phyloP scores from a whole-genome alignment of 2,113 vertebrate species.

The Tupaia tana region DNA sequence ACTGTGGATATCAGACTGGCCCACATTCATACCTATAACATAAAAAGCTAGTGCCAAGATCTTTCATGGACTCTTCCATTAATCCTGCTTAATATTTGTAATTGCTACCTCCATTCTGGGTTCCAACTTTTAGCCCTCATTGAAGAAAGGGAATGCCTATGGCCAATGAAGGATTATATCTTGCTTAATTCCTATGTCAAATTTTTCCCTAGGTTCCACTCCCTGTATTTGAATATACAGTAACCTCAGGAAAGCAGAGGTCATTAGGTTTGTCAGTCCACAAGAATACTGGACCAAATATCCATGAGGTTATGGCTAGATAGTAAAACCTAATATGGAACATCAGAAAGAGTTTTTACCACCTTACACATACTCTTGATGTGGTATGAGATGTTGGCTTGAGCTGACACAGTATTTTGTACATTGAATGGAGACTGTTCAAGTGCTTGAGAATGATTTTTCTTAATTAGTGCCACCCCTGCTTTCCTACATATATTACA shows the following conservation, averaged over 20 bases:
- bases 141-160: background rate
- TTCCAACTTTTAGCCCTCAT: background rate
- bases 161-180: background rate
- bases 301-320: background rate
- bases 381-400: background rate
- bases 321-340: background rate
- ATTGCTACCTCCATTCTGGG: background rate
- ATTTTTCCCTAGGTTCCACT: background rate
- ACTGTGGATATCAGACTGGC: background rate
- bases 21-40: background rate
- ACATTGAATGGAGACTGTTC: background rate
- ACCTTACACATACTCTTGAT: background rate
- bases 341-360: background rate
- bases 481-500: background rate
- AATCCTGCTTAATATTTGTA: background rate
- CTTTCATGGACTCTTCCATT: background rate
- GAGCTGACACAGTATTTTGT: background rate
- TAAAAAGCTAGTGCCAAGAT: background rate
- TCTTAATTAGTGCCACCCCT: background rate
- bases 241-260: background rate
- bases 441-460: conserved; percentile 18
- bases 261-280: background rate
- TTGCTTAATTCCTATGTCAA: background rate
- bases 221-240: background rate
- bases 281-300: background rate